These are phyloP conservation scores for Channa striata DNA, from an alignment of 2,797 vertebrate species.

Conservation along the genomic window DNA sequence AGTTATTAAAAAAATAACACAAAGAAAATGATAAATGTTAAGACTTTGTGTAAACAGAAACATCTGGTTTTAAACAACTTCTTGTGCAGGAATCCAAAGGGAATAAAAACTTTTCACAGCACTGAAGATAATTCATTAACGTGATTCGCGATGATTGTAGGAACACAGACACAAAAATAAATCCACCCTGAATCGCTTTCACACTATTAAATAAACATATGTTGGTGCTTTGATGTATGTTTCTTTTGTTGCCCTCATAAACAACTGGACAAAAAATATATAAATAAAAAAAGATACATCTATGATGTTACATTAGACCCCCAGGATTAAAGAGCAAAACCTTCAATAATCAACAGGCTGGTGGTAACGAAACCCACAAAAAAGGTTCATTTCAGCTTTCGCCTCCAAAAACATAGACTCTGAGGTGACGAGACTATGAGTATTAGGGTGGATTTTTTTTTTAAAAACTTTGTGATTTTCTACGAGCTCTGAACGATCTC, in stretches of 20 bases:
- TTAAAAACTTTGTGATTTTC: conserved; percentile 7
- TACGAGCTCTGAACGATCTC: neutral
- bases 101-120: conserved; percentile 19
- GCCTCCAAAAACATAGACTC: no score
- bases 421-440: no score
- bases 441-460: conserved; percentile 39
- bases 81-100: neutral
- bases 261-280: neutral
- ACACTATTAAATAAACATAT: neutral
- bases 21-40: no score
- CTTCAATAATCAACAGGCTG: neutral
- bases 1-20: no score
- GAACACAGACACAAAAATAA: neutral
- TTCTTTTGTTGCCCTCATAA: neutral
- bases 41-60: no score
- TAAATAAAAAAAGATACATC: no score
- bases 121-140: neutral
- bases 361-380: neutral
- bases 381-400: no score
- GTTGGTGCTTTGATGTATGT: neutral
- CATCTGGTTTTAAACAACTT: neutral
- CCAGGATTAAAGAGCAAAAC: conserved; percentile 1
- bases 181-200: conserved; percentile 9
- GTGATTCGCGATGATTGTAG: neutral
- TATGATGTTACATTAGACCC: no score